Evolutionary conservation across 2,113 vertebrate genomes (phyloP).

Genomic region (Apteryx owenii): DNA sequence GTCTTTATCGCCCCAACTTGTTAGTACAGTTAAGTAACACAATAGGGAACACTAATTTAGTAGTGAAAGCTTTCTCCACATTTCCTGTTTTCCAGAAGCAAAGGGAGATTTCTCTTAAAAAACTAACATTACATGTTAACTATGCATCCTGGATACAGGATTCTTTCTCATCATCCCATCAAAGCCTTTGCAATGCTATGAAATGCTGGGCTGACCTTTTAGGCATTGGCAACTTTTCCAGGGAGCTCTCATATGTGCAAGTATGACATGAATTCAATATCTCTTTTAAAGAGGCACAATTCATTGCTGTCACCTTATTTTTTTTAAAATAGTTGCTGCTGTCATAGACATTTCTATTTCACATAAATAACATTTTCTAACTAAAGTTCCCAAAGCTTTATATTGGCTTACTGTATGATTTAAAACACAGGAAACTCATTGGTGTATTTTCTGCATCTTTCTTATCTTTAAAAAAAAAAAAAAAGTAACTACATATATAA

Average conservation of each 20-base stretch:
- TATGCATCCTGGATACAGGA: background rate
- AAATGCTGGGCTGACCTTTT: background rate
- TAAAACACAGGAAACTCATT: background rate
- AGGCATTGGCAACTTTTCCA: background rate
- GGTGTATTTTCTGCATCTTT: background rate
- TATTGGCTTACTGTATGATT: background rate
- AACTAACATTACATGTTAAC: background rate
- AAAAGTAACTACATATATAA: background rate
- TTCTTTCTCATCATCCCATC: background rate
- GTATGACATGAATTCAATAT: background rate
- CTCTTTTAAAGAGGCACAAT: background rate
- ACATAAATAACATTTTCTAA: background rate
- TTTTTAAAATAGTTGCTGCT: background rate
- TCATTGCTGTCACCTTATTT: background rate
- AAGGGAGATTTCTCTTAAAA: background rate
- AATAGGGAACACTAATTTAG: background rate
- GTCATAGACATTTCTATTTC: background rate
- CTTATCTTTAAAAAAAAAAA: background rate
- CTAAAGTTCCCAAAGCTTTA: background rate
- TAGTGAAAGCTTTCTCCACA: background rate
- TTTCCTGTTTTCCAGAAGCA: background rate
- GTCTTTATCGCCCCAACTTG: background rate
- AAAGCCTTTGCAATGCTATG: background rate
- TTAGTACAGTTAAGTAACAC: background rate
- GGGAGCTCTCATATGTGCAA: background rate